These are phyloP conservation scores for Sula dactylatra DNA, from an alignment of 2,113 vertebrate species.

Conservation along the genomic window DNA sequence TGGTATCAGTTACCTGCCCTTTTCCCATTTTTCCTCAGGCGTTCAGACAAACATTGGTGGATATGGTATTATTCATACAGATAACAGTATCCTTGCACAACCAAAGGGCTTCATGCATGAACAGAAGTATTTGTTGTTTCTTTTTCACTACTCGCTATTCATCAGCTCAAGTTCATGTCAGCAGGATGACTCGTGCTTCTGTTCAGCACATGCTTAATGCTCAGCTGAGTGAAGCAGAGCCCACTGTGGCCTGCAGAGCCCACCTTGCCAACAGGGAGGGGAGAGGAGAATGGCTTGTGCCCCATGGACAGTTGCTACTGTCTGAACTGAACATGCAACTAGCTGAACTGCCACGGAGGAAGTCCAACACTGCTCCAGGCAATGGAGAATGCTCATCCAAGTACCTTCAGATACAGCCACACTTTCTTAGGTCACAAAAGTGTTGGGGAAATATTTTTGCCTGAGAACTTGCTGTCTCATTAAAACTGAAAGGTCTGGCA, in stretches of 20 bases:
- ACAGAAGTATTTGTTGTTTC: conserved; percentile 22
- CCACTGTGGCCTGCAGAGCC: not conserved
- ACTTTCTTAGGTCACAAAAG: not conserved
- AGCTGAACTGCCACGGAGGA: not conserved
- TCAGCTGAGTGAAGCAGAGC: conserved; percentile 22
- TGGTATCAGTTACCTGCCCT: not conserved
- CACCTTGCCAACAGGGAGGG: not conserved
- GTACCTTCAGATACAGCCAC: not conserved
- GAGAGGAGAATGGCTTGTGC: accelerated
- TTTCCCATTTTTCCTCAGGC: not conserved
- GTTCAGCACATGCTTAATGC: not conserved
- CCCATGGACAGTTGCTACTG: accelerated
- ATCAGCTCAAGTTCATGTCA: conserved; percentile 21
- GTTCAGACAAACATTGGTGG: not conserved
- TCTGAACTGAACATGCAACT: accelerated
- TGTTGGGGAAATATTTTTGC: not conserved
- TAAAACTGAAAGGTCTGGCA: not conserved
- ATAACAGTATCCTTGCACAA: not conserved
- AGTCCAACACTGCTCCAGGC: accelerated
- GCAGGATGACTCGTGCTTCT: conserved; percentile 28
- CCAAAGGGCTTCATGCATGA: conserved; percentile 2
- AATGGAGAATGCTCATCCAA: accelerated
- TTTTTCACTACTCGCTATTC: not conserved
- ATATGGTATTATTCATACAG: not conserved
- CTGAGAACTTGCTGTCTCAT: not conserved